Evolutionary conservation across 1,140 invertebrate genomes (phyloP).

Genomic region (Leptinotarsa undecemlineata): DNA sequence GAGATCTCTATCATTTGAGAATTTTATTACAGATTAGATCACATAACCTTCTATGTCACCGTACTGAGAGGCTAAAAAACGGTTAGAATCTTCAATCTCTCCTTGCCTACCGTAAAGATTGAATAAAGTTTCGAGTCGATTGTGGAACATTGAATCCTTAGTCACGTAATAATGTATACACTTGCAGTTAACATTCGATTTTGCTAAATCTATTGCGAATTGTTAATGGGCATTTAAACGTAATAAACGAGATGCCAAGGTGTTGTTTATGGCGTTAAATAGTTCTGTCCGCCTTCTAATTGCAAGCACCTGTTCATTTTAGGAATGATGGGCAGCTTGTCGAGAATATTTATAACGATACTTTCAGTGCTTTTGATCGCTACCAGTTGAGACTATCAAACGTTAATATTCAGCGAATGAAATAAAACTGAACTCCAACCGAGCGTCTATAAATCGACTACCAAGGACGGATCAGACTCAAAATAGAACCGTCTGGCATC

Average conservation of each 20-base stretch:
- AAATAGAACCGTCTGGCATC: neutral
- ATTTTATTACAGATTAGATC: too few relatives aligned
- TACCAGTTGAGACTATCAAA: slow-evolving; percentile 1
- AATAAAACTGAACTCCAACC: neutral
- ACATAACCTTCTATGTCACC: too few relatives aligned
- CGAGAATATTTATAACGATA: slow-evolving; percentile 4
- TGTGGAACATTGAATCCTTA: too few relatives aligned
- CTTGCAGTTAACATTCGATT: too few relatives aligned
- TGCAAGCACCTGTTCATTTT: slow-evolving; percentile 5
- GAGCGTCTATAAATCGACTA: neutral
- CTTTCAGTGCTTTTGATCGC: slow-evolving; percentile 1
- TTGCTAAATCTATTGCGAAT: neutral
- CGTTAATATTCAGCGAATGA: neutral
- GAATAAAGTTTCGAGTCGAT: too few relatives aligned
- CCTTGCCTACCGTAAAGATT: too few relatives aligned
- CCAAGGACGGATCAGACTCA: neutral
- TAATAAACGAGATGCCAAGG: neutral
- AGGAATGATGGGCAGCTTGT: neutral
- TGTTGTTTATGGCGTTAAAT: slow-evolving; percentile 1
- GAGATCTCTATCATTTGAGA: too few relatives aligned
- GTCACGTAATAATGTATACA: too few relatives aligned
- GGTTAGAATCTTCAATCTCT: too few relatives aligned
- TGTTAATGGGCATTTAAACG: neutral
- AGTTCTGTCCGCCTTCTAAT: neutral
- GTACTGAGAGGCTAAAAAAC: too few relatives aligned